These are phyloP conservation scores for Chanos chanos DNA, from an alignment of 2,797 vertebrate genomes.

Conservation along the genomic window DNA sequence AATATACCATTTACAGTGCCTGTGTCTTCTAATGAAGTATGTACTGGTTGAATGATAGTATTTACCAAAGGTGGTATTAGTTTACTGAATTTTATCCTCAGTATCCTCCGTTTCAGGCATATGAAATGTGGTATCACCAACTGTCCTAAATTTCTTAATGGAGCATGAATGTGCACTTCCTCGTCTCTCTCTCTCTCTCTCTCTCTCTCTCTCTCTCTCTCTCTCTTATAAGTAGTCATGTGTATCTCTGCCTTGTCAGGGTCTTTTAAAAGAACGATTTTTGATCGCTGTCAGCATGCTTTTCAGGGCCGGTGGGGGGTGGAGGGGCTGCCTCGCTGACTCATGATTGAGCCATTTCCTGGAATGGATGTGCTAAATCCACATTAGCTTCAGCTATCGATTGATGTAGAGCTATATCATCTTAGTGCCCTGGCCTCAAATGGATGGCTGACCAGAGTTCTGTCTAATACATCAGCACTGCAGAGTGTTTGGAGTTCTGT, in stretches of 20 bases:
- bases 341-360: constrained; percentile 43
- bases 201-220: no score
- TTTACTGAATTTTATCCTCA: no score
- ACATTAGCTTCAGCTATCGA: constrained; percentile 47
- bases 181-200: no score
- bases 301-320: neutral
- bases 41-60: no score
- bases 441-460: constrained; percentile 32
- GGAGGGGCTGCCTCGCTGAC: constrained; percentile 6
- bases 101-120: no score
- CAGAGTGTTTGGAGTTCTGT: constrained; percentile 28
- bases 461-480: constrained; percentile 35
- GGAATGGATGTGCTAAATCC: constrained; percentile 43
- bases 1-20: no score
- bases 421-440: constrained; percentile 27
- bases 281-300: constrained; percentile 2
- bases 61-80: no score
- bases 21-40: no score
- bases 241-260: neutral
- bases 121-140: no score
- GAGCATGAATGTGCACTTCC: no score
- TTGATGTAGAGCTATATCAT: constrained; percentile 35
- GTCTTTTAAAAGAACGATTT: constrained; percentile 16
- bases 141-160: no score
- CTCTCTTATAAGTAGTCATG: no score